Conservation (phyloP, 2,797 vertebrate species). For the Trachurus trachurus region DNA sequence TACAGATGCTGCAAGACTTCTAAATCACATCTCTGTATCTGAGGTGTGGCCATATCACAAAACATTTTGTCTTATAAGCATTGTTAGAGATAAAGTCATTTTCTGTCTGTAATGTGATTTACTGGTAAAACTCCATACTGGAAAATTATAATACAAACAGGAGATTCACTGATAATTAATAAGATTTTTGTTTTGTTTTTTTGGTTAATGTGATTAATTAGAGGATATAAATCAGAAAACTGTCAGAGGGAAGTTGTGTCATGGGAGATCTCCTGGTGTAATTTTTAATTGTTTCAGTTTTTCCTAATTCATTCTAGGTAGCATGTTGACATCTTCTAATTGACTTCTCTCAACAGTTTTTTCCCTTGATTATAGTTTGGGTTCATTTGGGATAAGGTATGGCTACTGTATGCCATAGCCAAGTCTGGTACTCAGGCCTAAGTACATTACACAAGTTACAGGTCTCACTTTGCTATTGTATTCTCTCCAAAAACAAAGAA, state of each 20-base stretch:
- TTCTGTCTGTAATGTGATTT: slow-evolving; percentile 47
- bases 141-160: slow-evolving; percentile 27
- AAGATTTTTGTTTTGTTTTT: slow-evolving; percentile 22
- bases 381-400: slow-evolving; percentile 13
- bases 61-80: slow-evolving; percentile 45
- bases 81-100: slow-evolving; percentile 39
- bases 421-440: slow-evolving; percentile 47
- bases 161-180: slow-evolving; percentile 26
- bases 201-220: slow-evolving; percentile 36
- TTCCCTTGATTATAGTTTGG: slow-evolving; percentile 24
- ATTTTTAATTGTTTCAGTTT: slow-evolving; percentile 22
- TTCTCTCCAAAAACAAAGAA: neutral
- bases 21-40: slow-evolving; percentile 56
- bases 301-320: slow-evolving; percentile 27
- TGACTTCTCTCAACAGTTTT: slow-evolving; percentile 24
- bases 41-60: slow-evolving; percentile 56
- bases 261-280: slow-evolving; percentile 17
- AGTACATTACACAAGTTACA: slow-evolving; percentile 45
- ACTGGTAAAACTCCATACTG: slow-evolving; percentile 17
- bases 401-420: slow-evolving; percentile 26
- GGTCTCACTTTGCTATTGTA: slow-evolving; percentile 20
- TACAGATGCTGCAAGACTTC: slow-evolving; percentile 78
- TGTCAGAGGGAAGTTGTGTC: slow-evolving; percentile 25
- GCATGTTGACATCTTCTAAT: slow-evolving; percentile 37
- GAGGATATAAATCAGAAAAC: slow-evolving; percentile 39